phyloP scores from a whole-genome alignment of 1,140 invertebrate species.

The Trissolcus basalis region DNA sequence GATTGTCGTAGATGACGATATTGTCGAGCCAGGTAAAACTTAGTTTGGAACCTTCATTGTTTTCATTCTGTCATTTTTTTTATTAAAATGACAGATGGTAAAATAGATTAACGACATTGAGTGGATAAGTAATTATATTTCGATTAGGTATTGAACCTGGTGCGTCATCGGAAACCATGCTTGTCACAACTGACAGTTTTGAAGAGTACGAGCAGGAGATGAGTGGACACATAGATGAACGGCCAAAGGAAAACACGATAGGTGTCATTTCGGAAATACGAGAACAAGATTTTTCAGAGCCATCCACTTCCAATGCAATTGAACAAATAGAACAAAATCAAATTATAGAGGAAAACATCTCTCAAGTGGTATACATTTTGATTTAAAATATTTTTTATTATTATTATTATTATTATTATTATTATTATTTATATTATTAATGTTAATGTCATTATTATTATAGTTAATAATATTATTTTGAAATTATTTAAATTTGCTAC shows the following conservation, averaged over 20 bases:
- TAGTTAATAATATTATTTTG: too few relatives aligned
- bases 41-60: too few relatives aligned
- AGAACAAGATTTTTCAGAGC: constrained; percentile 67
- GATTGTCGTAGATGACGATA: too few relatives aligned
- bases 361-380: constrained; percentile 63
- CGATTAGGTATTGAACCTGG: constrained; percentile 74
- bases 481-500: too few relatives aligned
- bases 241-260: constrained; percentile 68
- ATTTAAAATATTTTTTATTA: too few relatives aligned
- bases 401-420: too few relatives aligned
- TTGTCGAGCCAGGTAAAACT: too few relatives aligned
- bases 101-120: too few relatives aligned
- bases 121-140: background rate
- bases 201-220: constrained; percentile 83
- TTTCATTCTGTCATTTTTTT: too few relatives aligned
- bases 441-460: too few relatives aligned
- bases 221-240: constrained; percentile 79
- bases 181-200: constrained; percentile 82
- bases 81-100: too few relatives aligned
- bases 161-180: constrained; percentile 79
- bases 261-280: constrained; percentile 78
- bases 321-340: constrained; percentile 55
- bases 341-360: constrained; percentile 57
- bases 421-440: too few relatives aligned
- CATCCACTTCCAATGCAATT: constrained; percentile 30